These are phyloP conservation scores for Chymomyza amoena DNA, from an alignment of 2,888 invertebrate genomes.

Conservation along the genomic window DNA sequence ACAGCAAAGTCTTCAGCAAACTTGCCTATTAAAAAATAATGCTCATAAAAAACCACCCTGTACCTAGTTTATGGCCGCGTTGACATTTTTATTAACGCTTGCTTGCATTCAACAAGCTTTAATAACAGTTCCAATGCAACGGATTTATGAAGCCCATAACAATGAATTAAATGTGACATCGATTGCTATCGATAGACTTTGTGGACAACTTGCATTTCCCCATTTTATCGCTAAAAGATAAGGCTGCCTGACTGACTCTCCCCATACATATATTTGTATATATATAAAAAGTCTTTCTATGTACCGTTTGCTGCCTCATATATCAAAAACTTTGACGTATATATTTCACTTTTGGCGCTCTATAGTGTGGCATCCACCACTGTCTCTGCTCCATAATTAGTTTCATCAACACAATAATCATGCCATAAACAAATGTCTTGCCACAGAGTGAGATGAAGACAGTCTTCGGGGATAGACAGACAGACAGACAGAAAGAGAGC, in stretches of 20 bases:
- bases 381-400: constrained; percentile 62
- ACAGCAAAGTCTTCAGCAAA: too few species aligned
- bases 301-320: constrained; percentile 43
- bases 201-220: constrained; percentile 29
- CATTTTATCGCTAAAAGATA: constrained; percentile 43
- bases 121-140: constrained; percentile 34
- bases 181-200: constrained; percentile 67
- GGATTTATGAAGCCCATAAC: constrained; percentile 71
- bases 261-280: not conserved
- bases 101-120: constrained; percentile 23
- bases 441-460: constrained; percentile 6
- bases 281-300: not conserved
- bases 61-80: constrained; percentile 59
- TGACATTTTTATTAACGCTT: constrained; percentile 69
- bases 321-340: constrained; percentile 57
- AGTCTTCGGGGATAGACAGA: not conserved
- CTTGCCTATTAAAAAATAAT: too few species aligned
- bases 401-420: constrained; percentile 71
- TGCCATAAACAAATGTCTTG: constrained; percentile 55
- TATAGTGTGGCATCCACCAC: constrained; percentile 20
- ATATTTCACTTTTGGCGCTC: constrained; percentile 40
- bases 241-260: not conserved
- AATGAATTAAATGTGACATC: constrained; percentile 71
- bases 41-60: too few species aligned
- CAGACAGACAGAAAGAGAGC: not conserved